Base-by-base conservation (phyloP, 2,797 vertebrate genomes). In the Crotalus adamanteus region DNA sequence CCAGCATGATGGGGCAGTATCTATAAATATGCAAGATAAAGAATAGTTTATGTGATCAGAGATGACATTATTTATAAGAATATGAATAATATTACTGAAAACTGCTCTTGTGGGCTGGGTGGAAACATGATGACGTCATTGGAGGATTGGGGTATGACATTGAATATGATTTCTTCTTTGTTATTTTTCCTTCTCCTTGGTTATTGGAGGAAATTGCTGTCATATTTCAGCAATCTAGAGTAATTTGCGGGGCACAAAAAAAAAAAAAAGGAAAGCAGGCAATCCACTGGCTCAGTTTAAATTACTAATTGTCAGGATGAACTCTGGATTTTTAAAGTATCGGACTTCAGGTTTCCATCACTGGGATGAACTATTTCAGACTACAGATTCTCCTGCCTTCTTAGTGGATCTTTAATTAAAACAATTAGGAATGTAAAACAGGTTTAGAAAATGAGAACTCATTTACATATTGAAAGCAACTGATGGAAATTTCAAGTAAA, bases 1-100 rank as follows among this genome's bases (percentile, higher is more conserved):
- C 95, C 95, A 31, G 93, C 20, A 91, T 93, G 92, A 25, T 94
- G 95, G 92, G 91, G 91, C 93, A 95, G 94, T 8, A 93, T 86
- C 95, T 97, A 78, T 87, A 94, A 78, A 22, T 55, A 94, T 93
- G 94, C 13, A 95, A 89, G 93, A 87, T 85, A 47, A 83, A 83
- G 73, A 83, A 83, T 83, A 47, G 37, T 83, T 83, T 47, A 47
- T 83, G 8, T 47, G 42, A 83, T 20, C 9, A 11, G 37, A 47
- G 73, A 3, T 83, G 37, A 83, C 42, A 83, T 42, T 25, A 9
- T 47, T 83, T 47, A 4, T 25, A 83, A 83, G 73, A 47, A 83
- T 83, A 47, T 47, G 20, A 47, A 83, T 83, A 83, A 42, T 83
- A 25, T 83, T 83, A 47, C 73, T 25, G 73, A 83, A 22, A 47